Conservation (phyloP, 2,888 invertebrate genomes). For the Pristionchus japonicus region DNA sequence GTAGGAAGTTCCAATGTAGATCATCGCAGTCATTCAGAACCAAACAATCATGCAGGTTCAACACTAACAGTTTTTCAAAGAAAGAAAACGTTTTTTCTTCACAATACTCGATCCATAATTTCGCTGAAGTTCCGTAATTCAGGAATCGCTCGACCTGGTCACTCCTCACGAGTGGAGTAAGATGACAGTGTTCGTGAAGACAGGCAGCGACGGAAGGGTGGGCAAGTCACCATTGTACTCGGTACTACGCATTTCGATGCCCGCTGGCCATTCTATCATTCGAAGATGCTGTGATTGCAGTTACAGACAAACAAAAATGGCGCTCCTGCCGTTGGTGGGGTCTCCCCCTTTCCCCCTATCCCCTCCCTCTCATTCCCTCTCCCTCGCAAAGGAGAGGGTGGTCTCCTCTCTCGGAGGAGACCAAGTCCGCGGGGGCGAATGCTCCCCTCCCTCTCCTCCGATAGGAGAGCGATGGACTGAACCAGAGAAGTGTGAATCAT, state of each 20-base stretch:
- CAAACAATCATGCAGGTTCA: too few relatives aligned
- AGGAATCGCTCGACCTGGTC: neutral
- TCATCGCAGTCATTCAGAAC: too few relatives aligned
- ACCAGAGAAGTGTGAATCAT: too few relatives aligned
- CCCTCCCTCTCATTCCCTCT: too few relatives aligned
- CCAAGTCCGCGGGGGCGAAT: too few relatives aligned
- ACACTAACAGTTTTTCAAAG: neutral
- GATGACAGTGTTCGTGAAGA: constrained; percentile 33
- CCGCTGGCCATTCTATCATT: neutral
- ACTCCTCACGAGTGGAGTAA: constrained; percentile 26
- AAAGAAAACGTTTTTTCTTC: neutral
- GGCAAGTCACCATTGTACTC: neutral
- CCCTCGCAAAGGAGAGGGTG: too few relatives aligned
- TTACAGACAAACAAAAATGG: too few relatives aligned
- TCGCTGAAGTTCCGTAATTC: neutral
- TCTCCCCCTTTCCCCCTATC: too few relatives aligned
- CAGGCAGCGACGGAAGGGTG: neutral
- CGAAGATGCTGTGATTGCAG: neutral
- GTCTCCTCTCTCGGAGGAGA: too few relatives aligned
- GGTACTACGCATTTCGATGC: neutral
- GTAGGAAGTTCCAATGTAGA: neutral
- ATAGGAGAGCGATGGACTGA: too few relatives aligned
- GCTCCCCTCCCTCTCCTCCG: too few relatives aligned
- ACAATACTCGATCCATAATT: neutral
- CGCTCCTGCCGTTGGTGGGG: too few relatives aligned